phyloP scores from a whole-genome alignment of 2,113 vertebrate genomes.

The Felis chaus region DNA sequence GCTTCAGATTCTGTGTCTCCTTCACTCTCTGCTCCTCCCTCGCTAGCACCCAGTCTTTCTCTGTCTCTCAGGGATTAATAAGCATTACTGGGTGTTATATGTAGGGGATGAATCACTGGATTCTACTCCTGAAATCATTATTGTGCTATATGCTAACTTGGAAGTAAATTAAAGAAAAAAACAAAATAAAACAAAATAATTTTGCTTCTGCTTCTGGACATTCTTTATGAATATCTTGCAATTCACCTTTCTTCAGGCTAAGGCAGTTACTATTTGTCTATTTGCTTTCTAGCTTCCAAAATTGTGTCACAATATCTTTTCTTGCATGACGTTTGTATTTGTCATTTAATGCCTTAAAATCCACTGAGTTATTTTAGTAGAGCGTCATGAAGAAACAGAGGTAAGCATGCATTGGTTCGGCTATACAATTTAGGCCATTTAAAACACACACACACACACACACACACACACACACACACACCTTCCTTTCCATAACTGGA shows the following conservation, averaged over 20 bases:
- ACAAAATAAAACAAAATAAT: background rate
- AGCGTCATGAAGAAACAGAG: background rate
- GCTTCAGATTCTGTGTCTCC: too few relatives aligned
- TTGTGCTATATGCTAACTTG: too few relatives aligned
- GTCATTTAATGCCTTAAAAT: slow-evolving; percentile 12
- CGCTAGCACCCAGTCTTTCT: too few relatives aligned
- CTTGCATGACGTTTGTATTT: background rate
- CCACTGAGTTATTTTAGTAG: background rate
- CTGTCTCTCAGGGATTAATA: too few relatives aligned
- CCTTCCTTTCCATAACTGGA: background rate
- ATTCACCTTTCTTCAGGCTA: background rate
- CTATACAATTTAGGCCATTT: background rate
- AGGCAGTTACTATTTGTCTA: background rate
- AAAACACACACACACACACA: background rate
- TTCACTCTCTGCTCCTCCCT: too few relatives aligned
- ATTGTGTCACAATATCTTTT: background rate
- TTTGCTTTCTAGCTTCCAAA: background rate
- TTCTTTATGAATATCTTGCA: background rate
- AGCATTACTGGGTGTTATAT: too few relatives aligned
- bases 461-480: background rate
- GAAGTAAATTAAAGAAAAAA: too few relatives aligned
- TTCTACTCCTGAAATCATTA: too few relatives aligned
- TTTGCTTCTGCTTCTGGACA: background rate
- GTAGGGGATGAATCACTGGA: too few relatives aligned
- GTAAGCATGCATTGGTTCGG: background rate